Conservation (phyloP, 2,113 vertebrate species). For the Ceyx margarethae region DNA sequence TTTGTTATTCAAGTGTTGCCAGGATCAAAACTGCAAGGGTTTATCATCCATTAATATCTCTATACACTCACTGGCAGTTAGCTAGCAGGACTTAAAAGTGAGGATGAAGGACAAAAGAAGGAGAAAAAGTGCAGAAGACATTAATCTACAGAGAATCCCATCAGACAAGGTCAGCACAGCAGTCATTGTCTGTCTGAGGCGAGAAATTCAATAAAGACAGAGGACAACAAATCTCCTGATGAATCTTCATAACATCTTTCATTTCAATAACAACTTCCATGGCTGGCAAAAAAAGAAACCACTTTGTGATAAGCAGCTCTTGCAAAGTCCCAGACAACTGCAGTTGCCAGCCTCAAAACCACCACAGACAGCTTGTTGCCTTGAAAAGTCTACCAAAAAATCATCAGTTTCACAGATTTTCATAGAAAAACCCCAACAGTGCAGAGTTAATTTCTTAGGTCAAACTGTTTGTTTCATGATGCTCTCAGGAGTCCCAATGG, state of each 20-base stretch:
- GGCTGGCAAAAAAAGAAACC: not conserved
- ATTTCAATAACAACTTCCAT: slow-evolving; percentile 14
- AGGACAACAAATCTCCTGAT: not conserved
- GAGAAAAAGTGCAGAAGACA: slow-evolving; percentile 5
- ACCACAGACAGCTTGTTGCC: not conserved
- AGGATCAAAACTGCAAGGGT: not conserved
- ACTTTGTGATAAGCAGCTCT: not conserved
- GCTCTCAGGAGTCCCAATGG: not conserved
- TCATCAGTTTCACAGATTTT: not conserved
- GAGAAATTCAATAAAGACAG: slow-evolving; percentile 37
- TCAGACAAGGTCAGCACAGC: not conserved
- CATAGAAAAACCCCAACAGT: not conserved
- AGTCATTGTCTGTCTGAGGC: slow-evolving; percentile 12
- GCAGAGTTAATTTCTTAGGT: not conserved
- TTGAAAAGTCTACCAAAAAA: not conserved
- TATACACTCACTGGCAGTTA: not conserved
- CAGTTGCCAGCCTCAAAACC: not conserved
- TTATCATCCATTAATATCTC: not conserved
- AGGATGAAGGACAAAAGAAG: not conserved
- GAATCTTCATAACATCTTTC: slow-evolving; percentile 19
- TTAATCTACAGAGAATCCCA: slow-evolving; percentile 44
- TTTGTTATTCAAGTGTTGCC: not conserved
- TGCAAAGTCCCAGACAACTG: not conserved
- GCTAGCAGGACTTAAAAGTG: not conserved
- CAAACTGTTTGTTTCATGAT: not conserved